Conservation (phyloP, 2,113 vertebrate genomes). For the Crotalus horridus region DNA sequence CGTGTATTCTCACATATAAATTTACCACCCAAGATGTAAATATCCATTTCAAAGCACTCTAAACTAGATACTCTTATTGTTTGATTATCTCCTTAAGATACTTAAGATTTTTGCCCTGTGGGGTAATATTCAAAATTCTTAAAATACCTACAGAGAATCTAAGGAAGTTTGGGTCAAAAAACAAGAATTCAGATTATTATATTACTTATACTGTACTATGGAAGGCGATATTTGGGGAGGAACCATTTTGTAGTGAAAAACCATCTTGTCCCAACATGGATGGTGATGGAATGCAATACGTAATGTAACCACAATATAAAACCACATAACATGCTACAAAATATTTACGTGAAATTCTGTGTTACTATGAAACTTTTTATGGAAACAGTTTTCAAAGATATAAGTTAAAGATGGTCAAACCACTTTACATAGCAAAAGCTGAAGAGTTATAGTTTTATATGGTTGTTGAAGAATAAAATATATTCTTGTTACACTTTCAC, state of each 20-base stretch:
- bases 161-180: background rate
- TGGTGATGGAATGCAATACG: background rate
- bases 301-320: background rate
- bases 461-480: background rate
- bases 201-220: background rate
- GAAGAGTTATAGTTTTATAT: background rate
- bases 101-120: background rate
- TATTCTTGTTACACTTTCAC: background rate
- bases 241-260: background rate
- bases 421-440: background rate
- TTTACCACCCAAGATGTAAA: background rate
- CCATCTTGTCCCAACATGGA: background rate
- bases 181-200: background rate
- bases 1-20: background rate
- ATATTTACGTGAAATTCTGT: background rate
- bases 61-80: background rate
- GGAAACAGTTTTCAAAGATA: background rate
- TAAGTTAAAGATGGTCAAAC: background rate
- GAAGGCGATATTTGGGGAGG: background rate
- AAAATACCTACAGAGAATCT: background rate
- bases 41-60: slow-evolving; percentile 2
- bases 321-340: background rate
- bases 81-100: background rate
- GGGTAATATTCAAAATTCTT: background rate
- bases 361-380: background rate